Conservation (phyloP, 2,888 invertebrate genomes). For the Drosophila sordidula region DNA sequence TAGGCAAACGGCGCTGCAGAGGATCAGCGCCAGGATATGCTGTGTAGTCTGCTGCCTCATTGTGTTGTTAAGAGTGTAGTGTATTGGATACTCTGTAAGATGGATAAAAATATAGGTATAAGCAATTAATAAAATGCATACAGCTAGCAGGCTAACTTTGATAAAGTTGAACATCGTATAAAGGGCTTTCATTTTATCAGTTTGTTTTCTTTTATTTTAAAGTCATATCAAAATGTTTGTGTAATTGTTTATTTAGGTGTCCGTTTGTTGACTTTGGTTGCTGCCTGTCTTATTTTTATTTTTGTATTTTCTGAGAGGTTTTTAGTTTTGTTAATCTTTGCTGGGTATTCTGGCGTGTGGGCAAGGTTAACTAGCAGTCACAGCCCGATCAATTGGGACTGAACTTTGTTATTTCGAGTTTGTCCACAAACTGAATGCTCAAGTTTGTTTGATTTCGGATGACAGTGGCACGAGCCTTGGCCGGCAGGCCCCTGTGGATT, state of each 20-base stretch:
- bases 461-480: conserved; percentile 15
- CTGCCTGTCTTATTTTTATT: background rate
- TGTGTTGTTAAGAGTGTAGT: conserved; percentile 14
- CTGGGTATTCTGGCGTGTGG: conserved; percentile 25
- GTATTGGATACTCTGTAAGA: conserved; percentile 25
- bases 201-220: conserved; percentile 21
- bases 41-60: conserved; percentile 63
- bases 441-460: conserved; percentile 9
- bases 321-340: conserved; percentile 9
- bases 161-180: no score
- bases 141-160: no score
- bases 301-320: background rate
- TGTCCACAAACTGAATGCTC: background rate
- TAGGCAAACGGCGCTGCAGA: conserved; percentile 74
- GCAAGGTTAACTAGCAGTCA: conserved; percentile 13
- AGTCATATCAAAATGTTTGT: conserved; percentile 14
- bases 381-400: conserved; percentile 25
- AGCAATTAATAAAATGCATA: background rate
- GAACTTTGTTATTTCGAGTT: conserved; percentile 13
- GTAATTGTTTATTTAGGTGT: conserved; percentile 19
- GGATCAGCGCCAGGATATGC: conserved; percentile 60
- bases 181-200: conserved; percentile 12
- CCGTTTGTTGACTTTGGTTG: conserved; percentile 1
- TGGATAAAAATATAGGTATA: background rate
- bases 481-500: background rate